These are phyloP conservation scores for Melanocharis versteri DNA, from an alignment of 2,113 vertebrate genomes.

Conservation along the genomic window DNA sequence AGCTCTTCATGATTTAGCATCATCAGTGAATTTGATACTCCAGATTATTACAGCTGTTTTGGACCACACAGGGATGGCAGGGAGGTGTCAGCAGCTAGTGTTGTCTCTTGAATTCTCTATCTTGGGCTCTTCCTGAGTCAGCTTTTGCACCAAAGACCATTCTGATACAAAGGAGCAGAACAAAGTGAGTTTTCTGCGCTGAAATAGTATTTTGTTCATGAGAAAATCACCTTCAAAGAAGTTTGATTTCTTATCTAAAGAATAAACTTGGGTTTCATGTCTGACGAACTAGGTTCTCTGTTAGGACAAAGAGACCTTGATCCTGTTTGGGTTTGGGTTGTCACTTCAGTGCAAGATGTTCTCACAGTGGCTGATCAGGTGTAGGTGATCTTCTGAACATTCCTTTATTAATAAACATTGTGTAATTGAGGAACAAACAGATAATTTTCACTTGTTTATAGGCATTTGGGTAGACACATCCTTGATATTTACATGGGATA, in stretches of 20 bases:
- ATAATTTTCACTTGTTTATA: background rate
- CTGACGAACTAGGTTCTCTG: background rate
- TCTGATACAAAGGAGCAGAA: background rate
- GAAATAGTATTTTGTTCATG: background rate
- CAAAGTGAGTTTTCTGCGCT: background rate
- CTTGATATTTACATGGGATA: background rate
- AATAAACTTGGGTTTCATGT: background rate
- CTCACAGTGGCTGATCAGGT: background rate
- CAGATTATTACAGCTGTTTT: background rate
- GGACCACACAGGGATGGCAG: background rate
- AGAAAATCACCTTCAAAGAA: background rate
- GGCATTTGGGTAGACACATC: background rate
- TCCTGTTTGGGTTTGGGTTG: background rate
- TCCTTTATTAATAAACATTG: background rate
- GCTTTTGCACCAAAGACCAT: background rate
- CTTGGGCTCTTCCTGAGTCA: background rate
- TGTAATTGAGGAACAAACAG: background rate
- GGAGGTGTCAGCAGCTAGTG: background rate
- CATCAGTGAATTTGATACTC: background rate
- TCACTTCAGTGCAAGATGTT: background rate
- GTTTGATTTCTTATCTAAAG: background rate
- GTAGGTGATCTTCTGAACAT: background rate
- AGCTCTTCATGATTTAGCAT: background rate
- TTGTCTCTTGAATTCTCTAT: background rate
- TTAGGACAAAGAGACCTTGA: background rate